Conservation (phyloP, 2,113 vertebrate genomes). For the Hassar affinis region DNA sequence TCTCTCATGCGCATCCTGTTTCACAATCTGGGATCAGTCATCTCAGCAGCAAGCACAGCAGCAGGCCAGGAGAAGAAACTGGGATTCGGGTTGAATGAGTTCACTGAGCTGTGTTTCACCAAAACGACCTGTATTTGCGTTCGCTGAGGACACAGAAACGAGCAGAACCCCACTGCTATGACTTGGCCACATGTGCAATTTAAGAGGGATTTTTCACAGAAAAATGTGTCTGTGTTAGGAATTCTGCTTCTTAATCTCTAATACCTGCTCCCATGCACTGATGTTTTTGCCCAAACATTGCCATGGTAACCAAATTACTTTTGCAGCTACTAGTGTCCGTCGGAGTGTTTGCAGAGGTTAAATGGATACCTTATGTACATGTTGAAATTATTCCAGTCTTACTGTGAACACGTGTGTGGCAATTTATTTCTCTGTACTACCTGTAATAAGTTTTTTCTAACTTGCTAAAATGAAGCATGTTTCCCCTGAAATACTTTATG, state of each 20-base stretch:
- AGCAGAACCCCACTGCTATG: constrained; percentile 37
- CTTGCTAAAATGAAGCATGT: background rate
- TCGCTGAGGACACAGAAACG: constrained; percentile 20
- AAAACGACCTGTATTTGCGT: constrained; percentile 29
- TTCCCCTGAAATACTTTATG: background rate
- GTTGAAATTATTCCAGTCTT: background rate
- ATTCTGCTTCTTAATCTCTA: background rate
- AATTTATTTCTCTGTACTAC: background rate
- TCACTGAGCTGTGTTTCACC: constrained; percentile 44
- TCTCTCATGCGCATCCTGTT: constrained; percentile 43
- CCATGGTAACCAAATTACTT: constrained; percentile 13
- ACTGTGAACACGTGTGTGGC: background rate
- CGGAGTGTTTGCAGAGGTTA: background rate
- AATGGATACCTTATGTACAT: background rate
- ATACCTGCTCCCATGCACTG: background rate
- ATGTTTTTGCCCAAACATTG: constrained; percentile 10
- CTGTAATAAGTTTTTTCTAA: background rate
- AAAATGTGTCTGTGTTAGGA: background rate
- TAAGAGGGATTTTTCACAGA: background rate
- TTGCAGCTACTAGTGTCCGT: background rate
- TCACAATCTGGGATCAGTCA: constrained; percentile 28
- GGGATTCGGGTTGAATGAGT: constrained; percentile 61
- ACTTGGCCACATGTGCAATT: constrained; percentile 43
- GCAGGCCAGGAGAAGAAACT: constrained; percentile 31
- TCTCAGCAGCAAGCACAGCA: constrained; percentile 35